Percentiles rank a stretch among this genome's conserved stretches.
These are phyloP conservation scores for Peromyscus melanophrys DNA, from an alignment of 2,797 vertebrate genomes.

Conservation along the genomic window DNA sequence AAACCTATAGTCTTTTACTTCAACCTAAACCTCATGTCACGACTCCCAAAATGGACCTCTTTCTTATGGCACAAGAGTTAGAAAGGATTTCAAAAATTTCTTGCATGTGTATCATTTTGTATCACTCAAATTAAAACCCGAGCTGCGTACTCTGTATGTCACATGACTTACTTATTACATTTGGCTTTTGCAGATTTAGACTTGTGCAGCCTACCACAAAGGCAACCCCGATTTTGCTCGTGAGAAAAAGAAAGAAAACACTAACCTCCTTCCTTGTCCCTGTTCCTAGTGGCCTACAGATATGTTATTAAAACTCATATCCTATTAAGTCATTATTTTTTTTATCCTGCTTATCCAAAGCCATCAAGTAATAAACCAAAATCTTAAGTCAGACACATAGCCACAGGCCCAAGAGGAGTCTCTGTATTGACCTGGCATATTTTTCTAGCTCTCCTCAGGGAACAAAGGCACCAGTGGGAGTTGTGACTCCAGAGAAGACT, in stretches of 20 bases:
- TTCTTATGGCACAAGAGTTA: slow-evolving; percentile 73
- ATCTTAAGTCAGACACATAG: slow-evolving; percentile 84
- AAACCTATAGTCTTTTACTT: not conserved
- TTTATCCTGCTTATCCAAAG: slow-evolving; percentile 84
- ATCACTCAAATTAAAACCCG: slow-evolving; percentile 61
- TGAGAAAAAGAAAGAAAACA: slow-evolving; percentile 58
- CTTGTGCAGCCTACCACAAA: slow-evolving; percentile 71
- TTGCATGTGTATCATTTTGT: not conserved
- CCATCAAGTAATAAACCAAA: slow-evolving; percentile 83
- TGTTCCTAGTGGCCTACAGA: slow-evolving; percentile 80
- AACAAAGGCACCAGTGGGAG: slow-evolving; percentile 77
- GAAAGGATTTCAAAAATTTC: slow-evolving; percentile 64
- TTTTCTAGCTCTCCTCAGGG: slow-evolving; percentile 79
- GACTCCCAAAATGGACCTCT: not conserved
- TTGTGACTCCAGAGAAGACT: slow-evolving; percentile 72
- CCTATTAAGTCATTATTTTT: slow-evolving; percentile 85
- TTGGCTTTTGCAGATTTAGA: slow-evolving; percentile 25
- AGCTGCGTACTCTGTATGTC: not conserved
- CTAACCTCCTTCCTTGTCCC: not conserved
- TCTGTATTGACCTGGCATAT: slow-evolving; percentile 83
- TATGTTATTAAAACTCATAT: slow-evolving; percentile 66
- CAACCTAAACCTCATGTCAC: not conserved
- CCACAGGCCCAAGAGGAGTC: slow-evolving; percentile 82
- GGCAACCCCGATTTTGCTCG: slow-evolving; percentile 49
- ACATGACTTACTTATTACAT: not conserved